Conservation (phyloP, 2,113 vertebrate genomes). For the Phocoena phocoena region DNA sequence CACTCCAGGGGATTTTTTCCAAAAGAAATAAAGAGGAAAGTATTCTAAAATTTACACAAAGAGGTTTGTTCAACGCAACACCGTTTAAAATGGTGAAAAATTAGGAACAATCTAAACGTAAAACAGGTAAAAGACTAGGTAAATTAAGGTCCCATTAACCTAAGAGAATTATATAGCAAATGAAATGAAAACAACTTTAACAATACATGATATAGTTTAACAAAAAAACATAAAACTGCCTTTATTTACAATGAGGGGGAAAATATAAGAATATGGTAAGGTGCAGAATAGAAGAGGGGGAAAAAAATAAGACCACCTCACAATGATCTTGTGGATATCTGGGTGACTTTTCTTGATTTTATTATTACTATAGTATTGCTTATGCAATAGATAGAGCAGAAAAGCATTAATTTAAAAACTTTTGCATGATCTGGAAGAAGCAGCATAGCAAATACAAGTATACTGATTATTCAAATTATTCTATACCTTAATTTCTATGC, state of each 20-base stretch:
- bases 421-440: neutral
- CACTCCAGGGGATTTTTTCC: neutral
- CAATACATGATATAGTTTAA: neutral
- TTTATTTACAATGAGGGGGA: neutral
- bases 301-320: neutral
- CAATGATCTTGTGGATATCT: neutral
- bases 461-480: neutral
- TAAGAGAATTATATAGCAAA: neutral
- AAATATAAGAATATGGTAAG: neutral
- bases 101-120: neutral
- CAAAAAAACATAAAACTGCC: neutral
- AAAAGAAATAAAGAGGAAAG: neutral
- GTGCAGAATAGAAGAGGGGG: neutral
- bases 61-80: neutral
- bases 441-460: neutral
- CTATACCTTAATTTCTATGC: constrained; percentile 2
- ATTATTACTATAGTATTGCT: neutral
- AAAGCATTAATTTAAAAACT: constrained; percentile 3
- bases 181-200: neutral
- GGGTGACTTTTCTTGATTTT: neutral
- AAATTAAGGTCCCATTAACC: neutral
- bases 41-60: neutral
- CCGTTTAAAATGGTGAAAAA: constrained; percentile 28
- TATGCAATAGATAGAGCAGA: neutral
- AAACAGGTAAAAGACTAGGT: neutral